Evolutionary conservation across 2,113 vertebrate genomes (phyloP).

Genomic region (Mus spicilegus): DNA sequence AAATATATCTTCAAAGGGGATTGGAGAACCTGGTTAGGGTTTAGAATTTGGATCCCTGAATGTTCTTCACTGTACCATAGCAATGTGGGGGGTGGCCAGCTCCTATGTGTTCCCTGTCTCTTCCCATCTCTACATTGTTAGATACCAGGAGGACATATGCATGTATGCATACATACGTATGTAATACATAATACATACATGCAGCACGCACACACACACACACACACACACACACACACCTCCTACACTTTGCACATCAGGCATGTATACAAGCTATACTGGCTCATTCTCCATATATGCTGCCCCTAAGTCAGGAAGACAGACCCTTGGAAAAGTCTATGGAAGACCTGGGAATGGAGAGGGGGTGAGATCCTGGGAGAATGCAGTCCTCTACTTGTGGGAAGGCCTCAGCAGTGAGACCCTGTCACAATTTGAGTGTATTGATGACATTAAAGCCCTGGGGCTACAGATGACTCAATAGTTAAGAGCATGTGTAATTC

Average conservation of each 20-base stretch:
- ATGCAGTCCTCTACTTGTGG: background rate
- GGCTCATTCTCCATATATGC: fast-evolving
- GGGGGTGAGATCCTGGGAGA: background rate
- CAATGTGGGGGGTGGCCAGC: background rate
- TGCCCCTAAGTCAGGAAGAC: background rate
- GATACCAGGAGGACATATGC: background rate
- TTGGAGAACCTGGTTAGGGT: background rate
- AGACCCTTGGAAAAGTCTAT: background rate
- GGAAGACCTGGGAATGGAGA: background rate
- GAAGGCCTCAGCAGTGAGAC: background rate
- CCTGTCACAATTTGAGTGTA: too few species aligned
- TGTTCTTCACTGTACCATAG: fast-evolving
- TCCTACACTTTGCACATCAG: background rate
- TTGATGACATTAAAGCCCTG: background rate
- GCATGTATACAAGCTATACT: fast-evolving
- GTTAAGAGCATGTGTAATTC: background rate
- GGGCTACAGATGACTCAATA: background rate
- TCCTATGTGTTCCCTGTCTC: background rate
- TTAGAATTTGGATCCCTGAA: background rate
- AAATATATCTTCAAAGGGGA: background rate
- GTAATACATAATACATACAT: too few species aligned
- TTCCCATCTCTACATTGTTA: too few species aligned
- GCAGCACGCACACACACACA: background rate
- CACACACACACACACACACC: background rate
- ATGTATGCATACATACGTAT: too few species aligned